phyloP scores from a whole-genome alignment of 2,113 vertebrate species.

The Anoura caudifer region DNA sequence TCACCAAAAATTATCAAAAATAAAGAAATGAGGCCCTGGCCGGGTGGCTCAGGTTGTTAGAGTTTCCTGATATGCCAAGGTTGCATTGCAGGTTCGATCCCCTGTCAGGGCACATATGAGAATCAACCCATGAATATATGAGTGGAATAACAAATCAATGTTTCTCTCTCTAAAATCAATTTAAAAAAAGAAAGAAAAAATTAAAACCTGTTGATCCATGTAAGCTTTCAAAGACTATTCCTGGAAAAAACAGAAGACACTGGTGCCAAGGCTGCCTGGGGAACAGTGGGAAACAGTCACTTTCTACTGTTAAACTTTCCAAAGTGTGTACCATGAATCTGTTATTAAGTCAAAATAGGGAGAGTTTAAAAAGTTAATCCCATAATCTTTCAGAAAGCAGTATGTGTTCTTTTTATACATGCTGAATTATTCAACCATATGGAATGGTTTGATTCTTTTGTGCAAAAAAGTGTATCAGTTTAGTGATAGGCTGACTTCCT shows the following conservation, averaged over 20 bases:
- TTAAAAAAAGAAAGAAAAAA: background rate
- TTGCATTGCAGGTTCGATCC: too few relatives aligned
- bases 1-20: background rate
- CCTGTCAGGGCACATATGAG: too few relatives aligned
- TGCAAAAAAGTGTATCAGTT: background rate
- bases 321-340: fast-evolving
- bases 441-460: background rate
- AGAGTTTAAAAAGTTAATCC: background rate
- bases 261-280: background rate
- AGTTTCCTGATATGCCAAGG: too few relatives aligned
- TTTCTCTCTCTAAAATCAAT: too few relatives aligned
- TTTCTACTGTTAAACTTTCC: background rate
- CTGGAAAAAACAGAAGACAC: background rate
- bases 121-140: too few relatives aligned
- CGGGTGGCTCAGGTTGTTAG: too few relatives aligned
- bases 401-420: background rate
- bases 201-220: background rate
- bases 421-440: background rate
- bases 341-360: background rate
- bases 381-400: background rate
- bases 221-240: background rate
- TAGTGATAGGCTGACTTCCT: background rate
- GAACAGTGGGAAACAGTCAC: background rate
- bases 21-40: background rate
- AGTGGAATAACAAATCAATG: too few relatives aligned